Percentiles rank a stretch among this genome's conserved stretches.
phyloP scores from a whole-genome alignment of 2,888 invertebrate species.

The Spisula subtruncata region DNA sequence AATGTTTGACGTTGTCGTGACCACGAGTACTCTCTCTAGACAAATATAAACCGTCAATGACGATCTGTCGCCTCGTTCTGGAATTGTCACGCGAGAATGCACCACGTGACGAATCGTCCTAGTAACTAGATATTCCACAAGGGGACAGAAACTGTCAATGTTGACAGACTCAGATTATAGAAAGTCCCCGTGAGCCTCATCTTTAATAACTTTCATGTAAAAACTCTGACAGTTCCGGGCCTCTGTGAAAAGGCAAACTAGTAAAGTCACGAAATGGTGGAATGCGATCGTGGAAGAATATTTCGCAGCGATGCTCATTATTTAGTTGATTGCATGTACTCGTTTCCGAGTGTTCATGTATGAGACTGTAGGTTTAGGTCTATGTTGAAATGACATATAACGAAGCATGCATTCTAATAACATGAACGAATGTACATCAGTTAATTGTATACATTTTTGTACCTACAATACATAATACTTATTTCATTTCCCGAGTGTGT shows the following conservation, averaged over 20 bases:
- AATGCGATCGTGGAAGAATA: conserved; percentile 4
- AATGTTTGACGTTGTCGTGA: neutral
- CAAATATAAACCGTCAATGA: neutral
- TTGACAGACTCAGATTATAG: conserved; percentile 47
- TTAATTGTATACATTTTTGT: too few relatives aligned
- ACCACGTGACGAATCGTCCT: conserved; percentile 20
- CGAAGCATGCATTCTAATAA: too few relatives aligned
- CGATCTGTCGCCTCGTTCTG: neutral
- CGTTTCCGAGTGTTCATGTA: too few relatives aligned
- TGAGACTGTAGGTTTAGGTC: too few relatives aligned
- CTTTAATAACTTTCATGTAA: conserved; percentile 38
- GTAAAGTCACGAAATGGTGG: conserved; percentile 22
- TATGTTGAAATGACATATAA: too few relatives aligned
- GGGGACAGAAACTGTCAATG: conserved; percentile 47
- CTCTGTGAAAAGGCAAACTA: neutral
- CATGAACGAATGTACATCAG: too few relatives aligned
- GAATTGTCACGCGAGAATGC: conserved; percentile 31
- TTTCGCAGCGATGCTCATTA: neutral
- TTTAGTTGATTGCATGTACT: too few relatives aligned
- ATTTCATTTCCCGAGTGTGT: too few relatives aligned
- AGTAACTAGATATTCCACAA: conserved; percentile 40
- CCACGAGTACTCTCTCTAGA: neutral
- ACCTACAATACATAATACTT: too few relatives aligned
- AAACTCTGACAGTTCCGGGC: neutral
- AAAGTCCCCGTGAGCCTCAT: conserved; percentile 47